A percentile compares a stretch with the other conserved stretches of the same genome.
Evolutionary conservation across 1,140 invertebrate species (phyloP).

Genomic region (Eriosoma lanigerum): DNA sequence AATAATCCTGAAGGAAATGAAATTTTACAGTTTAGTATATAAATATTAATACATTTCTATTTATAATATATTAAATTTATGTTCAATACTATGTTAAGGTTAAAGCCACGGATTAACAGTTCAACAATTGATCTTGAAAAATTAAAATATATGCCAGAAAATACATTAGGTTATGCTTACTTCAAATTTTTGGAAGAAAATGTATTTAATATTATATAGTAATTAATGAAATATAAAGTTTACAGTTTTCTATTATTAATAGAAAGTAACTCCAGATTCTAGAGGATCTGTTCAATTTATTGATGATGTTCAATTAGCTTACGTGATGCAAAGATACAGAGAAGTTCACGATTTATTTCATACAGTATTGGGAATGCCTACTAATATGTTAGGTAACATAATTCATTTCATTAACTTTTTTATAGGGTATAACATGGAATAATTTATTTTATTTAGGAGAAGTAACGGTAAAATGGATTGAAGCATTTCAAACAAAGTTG

Average conservation of each 20-base stretch:
- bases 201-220: conserved; percentile 60
- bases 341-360: conserved; percentile 96
- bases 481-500: conserved; percentile 85
- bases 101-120: conserved; percentile 86
- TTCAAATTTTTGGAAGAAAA: conserved; percentile 78
- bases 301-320: conserved; percentile 85
- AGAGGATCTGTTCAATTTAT: conserved; percentile 87
- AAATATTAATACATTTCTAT: neutral
- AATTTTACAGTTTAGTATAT: conserved; percentile 63
- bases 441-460: conserved; percentile 62
- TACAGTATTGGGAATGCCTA: conserved; percentile 87
- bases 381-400: conserved; percentile 85
- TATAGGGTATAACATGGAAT: neutral
- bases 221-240: neutral
- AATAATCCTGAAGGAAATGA: conserved; percentile 68
- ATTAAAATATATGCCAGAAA: conserved; percentile 71
- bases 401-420: neutral
- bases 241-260: conserved; percentile 56
- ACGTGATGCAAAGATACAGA: conserved; percentile 88
- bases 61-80: conserved; percentile 11
- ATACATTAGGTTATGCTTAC: conserved; percentile 83
- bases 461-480: conserved; percentile 96
- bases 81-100: conserved; percentile 58
- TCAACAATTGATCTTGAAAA: conserved; percentile 75
- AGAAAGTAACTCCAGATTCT: conserved; percentile 92